A percentile compares a stretch with the other conserved stretches of the same genome.
phyloP scores from a whole-genome alignment of 2,113 vertebrate species.

The Oenanthe oenanthe region DNA sequence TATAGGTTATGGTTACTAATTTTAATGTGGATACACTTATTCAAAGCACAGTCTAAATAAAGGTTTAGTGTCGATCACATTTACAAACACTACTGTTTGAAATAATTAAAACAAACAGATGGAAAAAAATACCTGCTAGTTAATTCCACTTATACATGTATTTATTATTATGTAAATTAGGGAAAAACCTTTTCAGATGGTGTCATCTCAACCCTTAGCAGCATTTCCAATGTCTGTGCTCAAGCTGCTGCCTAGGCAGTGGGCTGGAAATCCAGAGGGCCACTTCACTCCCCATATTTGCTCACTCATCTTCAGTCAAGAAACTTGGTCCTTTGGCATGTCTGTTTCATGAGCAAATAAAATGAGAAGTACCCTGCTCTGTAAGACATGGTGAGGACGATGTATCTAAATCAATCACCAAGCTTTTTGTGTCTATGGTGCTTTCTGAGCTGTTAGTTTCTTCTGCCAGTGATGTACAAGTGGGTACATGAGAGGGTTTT shows the following conservation, averaged over 20 bases:
- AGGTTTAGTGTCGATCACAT: constrained; percentile 70
- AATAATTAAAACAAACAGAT: constrained; percentile 72
- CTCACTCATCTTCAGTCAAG: neutral
- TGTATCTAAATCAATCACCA: neutral
- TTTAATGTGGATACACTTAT: constrained; percentile 63
- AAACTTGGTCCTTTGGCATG: neutral
- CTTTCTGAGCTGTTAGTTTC: neutral
- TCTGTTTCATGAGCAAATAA: neutral
- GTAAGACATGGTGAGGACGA: neutral
- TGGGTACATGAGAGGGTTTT: neutral
- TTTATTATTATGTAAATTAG: constrained; percentile 68
- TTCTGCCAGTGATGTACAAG: neutral
- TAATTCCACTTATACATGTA: constrained; percentile 58
- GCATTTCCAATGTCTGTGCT: neutral
- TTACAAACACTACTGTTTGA: constrained; percentile 61
- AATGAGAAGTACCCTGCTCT: neutral
- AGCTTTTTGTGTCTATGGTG: neutral
- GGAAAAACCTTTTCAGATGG: constrained; percentile 41
- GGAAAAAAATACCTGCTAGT: constrained; percentile 42
- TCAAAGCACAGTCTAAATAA: constrained; percentile 65
- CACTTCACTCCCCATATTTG: neutral
- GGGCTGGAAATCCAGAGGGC: neutral
- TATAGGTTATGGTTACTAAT: constrained; percentile 48
- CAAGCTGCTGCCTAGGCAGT: neutral
- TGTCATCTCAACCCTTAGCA: neutral